A percentile compares a stretch with the other conserved stretches of the same genome.
Conservation (phyloP, 2,888 invertebrate species). For the Tuberolachnus salignus region DNA sequence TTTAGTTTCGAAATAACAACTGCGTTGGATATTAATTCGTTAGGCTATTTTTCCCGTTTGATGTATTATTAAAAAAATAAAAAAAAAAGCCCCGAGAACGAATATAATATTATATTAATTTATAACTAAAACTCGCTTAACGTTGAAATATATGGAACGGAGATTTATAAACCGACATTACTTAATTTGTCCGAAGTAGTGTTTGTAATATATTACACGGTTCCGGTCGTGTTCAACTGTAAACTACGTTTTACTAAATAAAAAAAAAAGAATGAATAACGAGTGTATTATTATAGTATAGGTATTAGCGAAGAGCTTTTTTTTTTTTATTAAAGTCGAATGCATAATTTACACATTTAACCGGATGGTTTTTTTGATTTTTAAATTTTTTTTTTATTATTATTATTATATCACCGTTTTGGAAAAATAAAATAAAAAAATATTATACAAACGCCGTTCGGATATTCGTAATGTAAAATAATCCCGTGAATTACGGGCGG, state of each 20-base stretch:
- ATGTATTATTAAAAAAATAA: neutral
- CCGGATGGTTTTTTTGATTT: neutral
- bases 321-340: neutral
- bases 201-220: too few relatives aligned
- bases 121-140: neutral
- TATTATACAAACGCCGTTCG: too few relatives aligned
- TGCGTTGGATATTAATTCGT: neutral
- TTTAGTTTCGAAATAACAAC: neutral
- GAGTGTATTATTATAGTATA: too few relatives aligned
- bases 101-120: neutral
- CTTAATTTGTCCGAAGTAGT: neutral
- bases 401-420: too few relatives aligned
- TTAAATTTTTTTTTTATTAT: neutral
- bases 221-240: neutral
- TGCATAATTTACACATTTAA: neutral
- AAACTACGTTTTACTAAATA: neutral
- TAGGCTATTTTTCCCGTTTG: neutral
- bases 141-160: neutral
- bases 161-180: constrained; percentile 16
- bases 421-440: too few relatives aligned
- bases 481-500: too few relatives aligned
- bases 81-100: neutral
- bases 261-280: neutral
- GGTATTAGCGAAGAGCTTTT: neutral
- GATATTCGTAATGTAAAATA: too few relatives aligned